Evolutionary conservation across 2,113 vertebrate genomes (phyloP).

Genomic region (Bos indicus): DNA sequence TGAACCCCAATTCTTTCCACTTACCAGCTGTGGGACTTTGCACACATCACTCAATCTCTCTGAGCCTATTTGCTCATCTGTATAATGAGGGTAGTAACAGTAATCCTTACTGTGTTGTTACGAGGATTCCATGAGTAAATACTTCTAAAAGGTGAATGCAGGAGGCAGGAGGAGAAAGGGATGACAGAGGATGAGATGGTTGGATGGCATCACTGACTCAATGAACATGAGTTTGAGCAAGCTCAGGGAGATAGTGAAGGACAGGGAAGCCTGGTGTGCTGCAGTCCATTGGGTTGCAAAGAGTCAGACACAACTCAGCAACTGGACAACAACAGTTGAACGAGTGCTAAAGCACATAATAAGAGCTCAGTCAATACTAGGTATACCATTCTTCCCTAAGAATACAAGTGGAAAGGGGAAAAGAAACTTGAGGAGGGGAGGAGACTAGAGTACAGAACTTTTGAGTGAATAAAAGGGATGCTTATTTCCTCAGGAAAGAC

Average conservation of each 20-base stretch:
- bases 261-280: not conserved
- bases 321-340: not conserved
- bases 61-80: not conserved
- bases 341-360: not conserved
- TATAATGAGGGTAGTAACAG: not conserved
- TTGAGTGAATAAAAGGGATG: not conserved
- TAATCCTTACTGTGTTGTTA: not conserved
- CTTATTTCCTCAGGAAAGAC: not conserved
- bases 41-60: not conserved
- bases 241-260: not conserved
- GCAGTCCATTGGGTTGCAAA: not conserved
- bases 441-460: not conserved
- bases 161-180: not conserved
- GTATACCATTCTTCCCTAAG: not conserved
- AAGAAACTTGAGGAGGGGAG: not conserved
- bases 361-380: not conserved
- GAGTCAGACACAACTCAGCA: not conserved
- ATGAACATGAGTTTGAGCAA: not conserved
- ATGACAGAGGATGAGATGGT: not conserved
- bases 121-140: not conserved
- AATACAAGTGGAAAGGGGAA: not conserved
- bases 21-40: not conserved
- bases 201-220: not conserved
- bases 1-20: not conserved
- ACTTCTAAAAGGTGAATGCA: not conserved